Conservation (phyloP, 2,888 invertebrate species). For the Rhagonycha lutea region DNA sequence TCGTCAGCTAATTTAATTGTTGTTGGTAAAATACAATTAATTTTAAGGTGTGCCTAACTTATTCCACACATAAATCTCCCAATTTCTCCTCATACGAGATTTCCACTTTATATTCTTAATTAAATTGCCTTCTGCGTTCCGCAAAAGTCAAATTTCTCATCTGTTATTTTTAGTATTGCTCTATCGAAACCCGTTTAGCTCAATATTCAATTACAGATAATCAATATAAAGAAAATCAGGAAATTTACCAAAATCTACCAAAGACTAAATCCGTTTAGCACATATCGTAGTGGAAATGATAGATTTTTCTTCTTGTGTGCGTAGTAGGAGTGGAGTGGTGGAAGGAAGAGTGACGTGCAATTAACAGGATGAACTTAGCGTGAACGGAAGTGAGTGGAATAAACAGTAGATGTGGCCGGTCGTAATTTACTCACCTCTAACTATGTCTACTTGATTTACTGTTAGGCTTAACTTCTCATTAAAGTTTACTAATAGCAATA, state of each 20-base stretch:
- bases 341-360: constrained; percentile 19
- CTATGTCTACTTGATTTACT: constrained; percentile 9
- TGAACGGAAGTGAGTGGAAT: constrained; percentile 22
- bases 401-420: constrained; percentile 15
- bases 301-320: not conserved
- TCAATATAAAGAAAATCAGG: not conserved
- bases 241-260: not conserved
- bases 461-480: constrained; percentile 17
- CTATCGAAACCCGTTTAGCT: not conserved
- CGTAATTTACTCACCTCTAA: constrained; percentile 19
- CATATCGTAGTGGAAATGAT: not conserved
- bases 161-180: constrained; percentile 7
- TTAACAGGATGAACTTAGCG: constrained; percentile 21
- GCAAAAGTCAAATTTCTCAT: not conserved
- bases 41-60: not conserved
- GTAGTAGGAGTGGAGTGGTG: not conserved
- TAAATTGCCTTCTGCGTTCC: constrained; percentile 16
- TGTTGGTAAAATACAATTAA: not conserved
- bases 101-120: constrained; percentile 17
- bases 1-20: not conserved
- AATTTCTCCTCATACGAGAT: constrained; percentile 12
- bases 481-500: constrained; percentile 16
- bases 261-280: not conserved
- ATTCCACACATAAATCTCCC: constrained; percentile 9
- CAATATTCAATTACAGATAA: not conserved